Evolutionary conservation across 2,113 vertebrate species (phyloP).

Genomic region (Pomatorhinus ruficollis): DNA sequence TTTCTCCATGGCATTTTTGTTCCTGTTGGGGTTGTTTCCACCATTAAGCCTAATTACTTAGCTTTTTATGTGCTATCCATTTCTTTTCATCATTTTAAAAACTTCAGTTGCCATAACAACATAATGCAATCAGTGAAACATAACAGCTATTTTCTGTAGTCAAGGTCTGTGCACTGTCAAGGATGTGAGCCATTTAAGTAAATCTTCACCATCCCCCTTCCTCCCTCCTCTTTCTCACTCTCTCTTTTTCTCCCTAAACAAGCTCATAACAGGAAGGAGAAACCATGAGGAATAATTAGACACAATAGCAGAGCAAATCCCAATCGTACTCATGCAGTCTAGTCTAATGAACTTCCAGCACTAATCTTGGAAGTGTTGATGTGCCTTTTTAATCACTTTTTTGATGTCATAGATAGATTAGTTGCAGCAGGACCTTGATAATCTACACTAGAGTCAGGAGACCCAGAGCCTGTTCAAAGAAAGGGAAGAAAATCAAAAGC

Average conservation of each 20-base stretch:
- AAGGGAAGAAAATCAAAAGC: not conserved
- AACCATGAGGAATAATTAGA: conserved; percentile 67
- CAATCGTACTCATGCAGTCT: not conserved
- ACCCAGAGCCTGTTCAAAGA: not conserved
- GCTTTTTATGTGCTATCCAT: conserved; percentile 67
- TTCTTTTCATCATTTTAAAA: conserved; percentile 74
- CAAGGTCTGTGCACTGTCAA: conserved; percentile 65
- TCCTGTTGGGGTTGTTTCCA: conserved; percentile 50
- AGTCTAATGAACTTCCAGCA: conserved; percentile 50
- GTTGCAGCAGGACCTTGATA: conserved; percentile 22
- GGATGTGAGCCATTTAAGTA: conserved; percentile 68
- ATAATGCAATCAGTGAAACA: conserved; percentile 70
- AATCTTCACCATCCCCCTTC: conserved; percentile 62
- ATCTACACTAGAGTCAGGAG: not conserved
- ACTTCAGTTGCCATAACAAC: conserved; percentile 79
- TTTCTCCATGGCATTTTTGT: conserved; percentile 1
- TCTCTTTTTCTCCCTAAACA: conserved; percentile 54
- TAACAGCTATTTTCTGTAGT: conserved; percentile 66
- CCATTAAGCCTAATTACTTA: conserved; percentile 64
- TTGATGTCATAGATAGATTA: conserved; percentile 57
- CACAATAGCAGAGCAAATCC: conserved; percentile 44
- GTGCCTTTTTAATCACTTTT: conserved; percentile 54
- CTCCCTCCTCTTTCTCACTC: conserved; percentile 15
- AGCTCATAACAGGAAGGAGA: conserved; percentile 63
- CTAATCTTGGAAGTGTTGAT: conserved; percentile 34